Evolutionary conservation across 2,888 invertebrate genomes (phyloP), one percentile per base, ranked within the genome.

Genomic region (Torymus auratus): DNA sequence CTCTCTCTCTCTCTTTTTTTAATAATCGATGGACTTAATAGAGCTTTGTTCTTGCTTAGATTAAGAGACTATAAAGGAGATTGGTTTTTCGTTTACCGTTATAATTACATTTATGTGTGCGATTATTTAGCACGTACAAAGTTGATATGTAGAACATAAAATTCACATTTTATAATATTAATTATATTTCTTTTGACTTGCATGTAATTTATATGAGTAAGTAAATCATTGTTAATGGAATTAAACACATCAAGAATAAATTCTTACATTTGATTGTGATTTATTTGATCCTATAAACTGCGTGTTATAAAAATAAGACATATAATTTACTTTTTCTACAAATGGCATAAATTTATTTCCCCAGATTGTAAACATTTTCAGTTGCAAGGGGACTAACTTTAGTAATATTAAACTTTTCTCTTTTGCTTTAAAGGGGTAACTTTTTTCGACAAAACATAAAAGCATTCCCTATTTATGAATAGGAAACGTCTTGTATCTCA

Each of bases 61-160:
- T 56, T 69, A 65, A 55, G 14, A 58, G 17, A 71, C 50, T 64
- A 28, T 41, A 62, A n/a, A 62, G 41, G n/a, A 69, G 23, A 70
- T 56, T 70, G 41, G 20, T 58, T 65, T 78, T 65, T 15, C 28
- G 23, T 28, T 60, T 17, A 72, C 72, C 67, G 78, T 78, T 78
- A 78, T 14, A 17, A 20, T 65, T 65, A 58, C 7, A n/a, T 62
- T 55, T 55, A 28, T 28, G 2, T 14, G 3, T 28, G 11, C 14
- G 17, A 55, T 20, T 53, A 53, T 28, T 14, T 50, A 41, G 20
- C 53, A 68, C 28, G 7, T 28, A 28, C 3, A 28, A 28, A 28
- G 28, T 28, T 28, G 28, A 28, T 28, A 28, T 28, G 3, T 28
- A 28, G 28, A 28, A 14, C 23, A 14, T 20, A 17, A 55, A 68